Evolutionary conservation across 2,113 vertebrate species (phyloP), one percentile per base, ranked within the genome.

Genomic region (Gambusia affinis): DNA sequence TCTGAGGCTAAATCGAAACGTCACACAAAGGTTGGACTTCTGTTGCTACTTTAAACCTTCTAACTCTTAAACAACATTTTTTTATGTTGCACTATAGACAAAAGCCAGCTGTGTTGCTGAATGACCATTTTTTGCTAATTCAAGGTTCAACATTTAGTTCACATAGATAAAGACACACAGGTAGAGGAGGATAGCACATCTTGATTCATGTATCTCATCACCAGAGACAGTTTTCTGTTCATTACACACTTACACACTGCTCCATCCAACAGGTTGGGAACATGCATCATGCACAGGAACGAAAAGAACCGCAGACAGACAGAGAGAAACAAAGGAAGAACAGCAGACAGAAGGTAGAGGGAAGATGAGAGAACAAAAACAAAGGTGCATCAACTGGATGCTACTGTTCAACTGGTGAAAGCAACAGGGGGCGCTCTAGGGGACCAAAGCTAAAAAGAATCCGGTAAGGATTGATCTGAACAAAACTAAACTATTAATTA

Each of bases 241-340:
- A 60, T 57, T 4, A 47, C 61, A 73, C 80, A 93, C 97, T 98
- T 98, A 98, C 97, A 98, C 94, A 98, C 97, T 98, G 95, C 83
- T 91, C 81, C 89, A 8, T 91, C 87, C 88, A 12, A 78, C 93
- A 95, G 92, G 95, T 94, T 93, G 94, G 93, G 90, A 90, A 92
- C 90, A 47, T 93, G 91, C 91, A 89, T 81, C 94, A 92, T 89
- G 78, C 86, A 85, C 57, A 76, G 68, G 67, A 64, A 69, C 51
- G 69, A 28, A 76, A 73, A 72, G 42, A 81, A 60, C 82, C 27
- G 86, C 17, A 64, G 64, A 22, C 39, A 87, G 68, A 75, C 64
- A 81, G 44, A 62, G 8, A 80, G 61, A 79, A 61, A 69, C 22
- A 67, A 65, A 86, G 19, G 8, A 47, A 80, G 57, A 71, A 78